phyloP scores from a whole-genome alignment of 2,888 invertebrate species.

The Drosophila subsilvestris region DNA sequence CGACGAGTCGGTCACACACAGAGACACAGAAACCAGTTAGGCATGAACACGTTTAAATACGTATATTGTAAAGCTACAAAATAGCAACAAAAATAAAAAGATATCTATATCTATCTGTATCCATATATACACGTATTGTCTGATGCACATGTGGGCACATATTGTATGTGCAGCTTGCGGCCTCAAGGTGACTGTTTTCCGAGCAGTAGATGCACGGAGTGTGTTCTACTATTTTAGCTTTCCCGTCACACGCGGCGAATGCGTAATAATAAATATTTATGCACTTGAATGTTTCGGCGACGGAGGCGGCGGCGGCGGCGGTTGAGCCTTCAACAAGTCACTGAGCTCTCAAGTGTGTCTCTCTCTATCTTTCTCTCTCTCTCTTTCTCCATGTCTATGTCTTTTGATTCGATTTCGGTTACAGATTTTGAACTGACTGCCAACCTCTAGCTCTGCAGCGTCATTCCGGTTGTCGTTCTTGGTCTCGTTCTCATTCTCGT shows the following conservation, averaged over 20 bases:
- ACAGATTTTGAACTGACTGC: slow-evolving; percentile 37
- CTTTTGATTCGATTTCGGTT: slow-evolving; percentile 11
- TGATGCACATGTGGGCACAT: background rate
- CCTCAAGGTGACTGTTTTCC: slow-evolving; percentile 56
- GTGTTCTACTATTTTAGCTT: slow-evolving; percentile 27
- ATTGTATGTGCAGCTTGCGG: background rate
- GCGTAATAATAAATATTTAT: slow-evolving; percentile 76
- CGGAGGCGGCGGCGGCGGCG: background rate
- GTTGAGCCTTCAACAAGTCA: slow-evolving; percentile 49
- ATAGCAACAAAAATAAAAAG: slow-evolving; percentile 13
- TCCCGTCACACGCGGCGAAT: slow-evolving; percentile 70
- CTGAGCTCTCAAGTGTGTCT: slow-evolving; percentile 16
- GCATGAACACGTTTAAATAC: slow-evolving; percentile 65
- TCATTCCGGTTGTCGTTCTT: background rate
- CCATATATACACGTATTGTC: slow-evolving; percentile 16
- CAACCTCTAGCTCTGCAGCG: slow-evolving; percentile 7
- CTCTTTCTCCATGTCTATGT: background rate
- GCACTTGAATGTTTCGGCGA: slow-evolving; percentile 44
- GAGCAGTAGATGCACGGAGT: background rate
- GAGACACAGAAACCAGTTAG: slow-evolving; percentile 59
- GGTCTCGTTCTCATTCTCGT: slow-evolving; percentile 9
- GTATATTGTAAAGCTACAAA: slow-evolving; percentile 38
- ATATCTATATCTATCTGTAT: slow-evolving; percentile 13
- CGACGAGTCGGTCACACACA: slow-evolving; percentile 14
- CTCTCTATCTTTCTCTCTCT: background rate